These are phyloP conservation scores for Cecropterus lyciades DNA, from an alignment of 1,140 invertebrate species.

Conservation along the genomic window DNA sequence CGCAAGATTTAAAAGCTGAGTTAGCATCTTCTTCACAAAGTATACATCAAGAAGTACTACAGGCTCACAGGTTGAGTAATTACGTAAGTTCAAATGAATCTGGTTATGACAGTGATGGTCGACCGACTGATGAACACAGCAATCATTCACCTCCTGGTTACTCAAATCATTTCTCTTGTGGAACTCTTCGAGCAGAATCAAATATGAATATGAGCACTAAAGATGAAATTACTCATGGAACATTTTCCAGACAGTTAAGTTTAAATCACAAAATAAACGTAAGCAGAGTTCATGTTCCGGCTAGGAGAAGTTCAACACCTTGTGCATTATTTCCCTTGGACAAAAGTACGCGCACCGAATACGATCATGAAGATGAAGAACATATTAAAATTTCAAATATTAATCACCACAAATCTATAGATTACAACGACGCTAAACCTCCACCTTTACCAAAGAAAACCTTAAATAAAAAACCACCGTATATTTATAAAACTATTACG, in stretches of 20 bases:
- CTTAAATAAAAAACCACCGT: conserved; percentile 73
- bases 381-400: conserved; percentile 50
- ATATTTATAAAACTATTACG: conserved; percentile 80
- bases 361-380: conserved; percentile 57
- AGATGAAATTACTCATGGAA: conserved; percentile 57
- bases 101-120: conserved; percentile 92
- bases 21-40: conserved; percentile 77
- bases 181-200: conserved; percentile 45
- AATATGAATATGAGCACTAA: conserved; percentile 44
- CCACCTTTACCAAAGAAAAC: conserved; percentile 79
- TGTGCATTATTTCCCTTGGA: conserved; percentile 75
- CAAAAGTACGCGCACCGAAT: conserved; percentile 60
- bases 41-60: conserved; percentile 75
- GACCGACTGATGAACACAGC: conserved; percentile 84
- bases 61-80: conserved; percentile 86
- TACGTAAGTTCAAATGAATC: conserved; percentile 93
- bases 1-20: conserved; percentile 72
- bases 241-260: conserved; percentile 75
- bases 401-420: conserved; percentile 55
- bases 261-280: conserved; percentile 77
- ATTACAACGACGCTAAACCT: conserved; percentile 74
- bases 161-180: conserved; percentile 58
- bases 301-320: conserved; percentile 76
- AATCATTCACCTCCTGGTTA: conserved; percentile 82
- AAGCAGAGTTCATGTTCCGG: conserved; percentile 67